Base-by-base conservation (phyloP, 2,888 invertebrate species). In the Morpho achilles region DNA sequence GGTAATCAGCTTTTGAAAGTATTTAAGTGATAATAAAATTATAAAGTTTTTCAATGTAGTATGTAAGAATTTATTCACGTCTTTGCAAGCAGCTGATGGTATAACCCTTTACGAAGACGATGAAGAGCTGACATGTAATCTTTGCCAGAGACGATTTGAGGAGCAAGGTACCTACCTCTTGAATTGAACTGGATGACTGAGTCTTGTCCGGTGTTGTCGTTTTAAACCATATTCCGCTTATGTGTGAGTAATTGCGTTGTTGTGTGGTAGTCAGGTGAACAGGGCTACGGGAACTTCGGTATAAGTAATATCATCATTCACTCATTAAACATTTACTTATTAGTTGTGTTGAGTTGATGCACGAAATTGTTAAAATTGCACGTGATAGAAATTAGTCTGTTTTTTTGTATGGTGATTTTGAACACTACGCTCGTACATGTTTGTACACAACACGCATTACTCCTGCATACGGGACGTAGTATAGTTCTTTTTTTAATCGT, bases 81-180 rank as follows among this genome's bases (percentile, higher is more conserved):
- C 91, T 92, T 91, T 92, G 92, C 92, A 91, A 93, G 91, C 93
- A 93, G 93, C 93, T 91, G 91, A 92, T 82, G 93, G 92, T 89
- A 84, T 84, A 78, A 91, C 91, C 83, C 91, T 92, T 89, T 91
- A 91, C 86, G 90, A 92, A 84, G 92, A 93, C 89, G 92, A 92
- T 82, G 92, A 92, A 91, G 93, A 92, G 88, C 92, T 92, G 87
- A 93, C 92, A 91, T 94, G 94, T 90, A 94, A 93, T 87, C 93
- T 94, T 91, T 94, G 94, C 92, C 94, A 94, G 92, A 93, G 94
- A 92, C 93, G 94, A 84, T 94, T 94, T 93, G 94, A 94, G 90
- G 93, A 93, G 91, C 94, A 94, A 94, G 94, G 94, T 94, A 94
- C 92, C 87, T 94, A 94, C 92, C 87, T 83, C 83, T 81, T 77